These are phyloP conservation scores for Meloidogyne hapla DNA, from an alignment of 1,140 invertebrate genomes.

Conservation along the genomic window DNA sequence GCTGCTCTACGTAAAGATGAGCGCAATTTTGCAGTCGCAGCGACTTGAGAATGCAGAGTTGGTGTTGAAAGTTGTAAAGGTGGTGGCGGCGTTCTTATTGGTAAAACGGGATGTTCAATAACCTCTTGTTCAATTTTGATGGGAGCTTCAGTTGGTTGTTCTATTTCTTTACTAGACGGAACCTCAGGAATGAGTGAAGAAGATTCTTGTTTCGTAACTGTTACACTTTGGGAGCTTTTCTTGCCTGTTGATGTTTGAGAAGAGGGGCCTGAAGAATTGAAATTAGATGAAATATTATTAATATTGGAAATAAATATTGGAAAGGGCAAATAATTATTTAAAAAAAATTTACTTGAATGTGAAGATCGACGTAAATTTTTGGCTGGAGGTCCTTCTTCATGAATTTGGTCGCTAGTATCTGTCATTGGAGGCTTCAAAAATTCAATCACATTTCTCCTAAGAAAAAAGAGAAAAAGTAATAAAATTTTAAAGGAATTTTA, in stretches of 20 bases:
- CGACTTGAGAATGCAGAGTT: neutral
- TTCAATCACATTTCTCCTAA: neutral
- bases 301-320: too few species aligned
- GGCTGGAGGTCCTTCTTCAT: neutral
- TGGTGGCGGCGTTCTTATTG: neutral
- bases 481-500: too few species aligned
- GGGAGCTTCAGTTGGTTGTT: neutral
- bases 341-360: neutral
- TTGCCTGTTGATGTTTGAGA: too few species aligned
- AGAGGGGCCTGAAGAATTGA: too few species aligned
- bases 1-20: conserved; percentile 22
- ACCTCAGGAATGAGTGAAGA: neutral
- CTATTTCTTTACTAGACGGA: conserved; percentile 1
- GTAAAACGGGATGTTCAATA: neutral
- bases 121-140: neutral
- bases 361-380: conserved; percentile 5
- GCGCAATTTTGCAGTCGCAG: conserved; percentile 20
- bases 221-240: too few species aligned
- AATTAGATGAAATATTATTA: too few species aligned
- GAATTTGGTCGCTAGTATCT: neutral
- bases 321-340: too few species aligned
- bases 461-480: too few species aligned
- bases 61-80: neutral
- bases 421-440: neutral
- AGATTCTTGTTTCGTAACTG: neutral